Conservation (phyloP, 2,113 vertebrate species). For the Orthochromis malagaraziensis region DNA sequence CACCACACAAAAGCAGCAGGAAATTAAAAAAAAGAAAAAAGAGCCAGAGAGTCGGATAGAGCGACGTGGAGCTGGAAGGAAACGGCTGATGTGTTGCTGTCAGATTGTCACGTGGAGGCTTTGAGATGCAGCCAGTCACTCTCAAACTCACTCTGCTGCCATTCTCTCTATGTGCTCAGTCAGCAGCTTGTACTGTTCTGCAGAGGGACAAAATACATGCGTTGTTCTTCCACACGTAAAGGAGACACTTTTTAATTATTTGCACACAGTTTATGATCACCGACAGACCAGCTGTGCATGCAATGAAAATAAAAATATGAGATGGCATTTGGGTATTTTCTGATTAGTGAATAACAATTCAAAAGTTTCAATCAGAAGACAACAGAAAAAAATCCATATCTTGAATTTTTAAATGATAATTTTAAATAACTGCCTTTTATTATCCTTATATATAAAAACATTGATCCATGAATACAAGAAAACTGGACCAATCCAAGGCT, state of each 20-base stretch:
- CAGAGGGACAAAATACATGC: background rate
- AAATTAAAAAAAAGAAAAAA: background rate
- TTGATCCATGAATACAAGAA: background rate
- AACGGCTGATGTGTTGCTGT: background rate
- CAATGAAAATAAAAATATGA: background rate
- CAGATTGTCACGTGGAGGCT: background rate
- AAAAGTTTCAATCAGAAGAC: accelerated
- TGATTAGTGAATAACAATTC: background rate
- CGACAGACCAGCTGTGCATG: background rate
- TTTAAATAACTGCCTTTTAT: background rate
- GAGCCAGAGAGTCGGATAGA: background rate
- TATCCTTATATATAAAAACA: background rate
- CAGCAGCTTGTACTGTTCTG: slow-evolving; percentile 95
- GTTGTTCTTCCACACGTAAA: background rate
- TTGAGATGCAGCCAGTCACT: background rate
- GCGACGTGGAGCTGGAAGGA: background rate
- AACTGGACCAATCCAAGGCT: accelerated
- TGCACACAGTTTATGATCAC: background rate
- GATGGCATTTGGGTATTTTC: background rate
- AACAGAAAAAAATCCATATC: background rate
- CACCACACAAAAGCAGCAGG: background rate
- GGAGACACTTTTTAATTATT: background rate
- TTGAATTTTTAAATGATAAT: background rate
- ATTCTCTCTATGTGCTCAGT: slow-evolving; percentile 92
- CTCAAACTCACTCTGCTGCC: slow-evolving; percentile 74